Percentiles rank a stretch among this genome's conserved stretches.
phyloP scores from a whole-genome alignment of 2,113 vertebrate species.

The Acrocephalus arundinaceus region DNA sequence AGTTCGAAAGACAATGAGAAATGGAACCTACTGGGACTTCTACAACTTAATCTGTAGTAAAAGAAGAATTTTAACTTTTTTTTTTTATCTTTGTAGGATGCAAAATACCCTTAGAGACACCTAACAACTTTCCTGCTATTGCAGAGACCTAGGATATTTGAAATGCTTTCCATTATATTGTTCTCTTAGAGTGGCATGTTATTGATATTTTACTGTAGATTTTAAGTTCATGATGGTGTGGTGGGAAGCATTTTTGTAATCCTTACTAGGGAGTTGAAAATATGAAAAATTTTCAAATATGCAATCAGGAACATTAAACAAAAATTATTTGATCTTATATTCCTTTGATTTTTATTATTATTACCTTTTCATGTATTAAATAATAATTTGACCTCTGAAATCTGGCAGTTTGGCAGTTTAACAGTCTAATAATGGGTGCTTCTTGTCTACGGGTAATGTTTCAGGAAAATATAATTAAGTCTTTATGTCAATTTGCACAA shows the following conservation, averaged over 20 bases:
- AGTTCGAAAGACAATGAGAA: neutral
- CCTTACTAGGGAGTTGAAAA: neutral
- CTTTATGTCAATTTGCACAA: neutral
- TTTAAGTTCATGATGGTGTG: rapidly evolving
- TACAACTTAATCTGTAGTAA: neutral
- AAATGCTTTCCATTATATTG: neutral
- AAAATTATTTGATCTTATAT: neutral
- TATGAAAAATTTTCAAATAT: neutral
- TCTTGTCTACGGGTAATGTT: neutral
- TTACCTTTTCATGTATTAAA: neutral
- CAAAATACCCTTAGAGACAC: neutral
- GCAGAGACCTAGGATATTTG: neutral
- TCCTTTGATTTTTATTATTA: neutral
- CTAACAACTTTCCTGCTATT: neutral
- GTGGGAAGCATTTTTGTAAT: neutral
- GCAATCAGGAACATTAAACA: neutral
- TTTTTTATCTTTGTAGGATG: neutral
- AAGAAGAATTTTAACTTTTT: neutral
- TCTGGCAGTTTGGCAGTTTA: neutral
- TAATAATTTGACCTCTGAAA: neutral
- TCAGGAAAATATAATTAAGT: neutral
- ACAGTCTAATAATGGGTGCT: neutral
- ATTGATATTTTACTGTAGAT: neutral
- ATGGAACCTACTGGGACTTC: neutral
- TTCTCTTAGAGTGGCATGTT: neutral